Evolutionary conservation across 1,140 invertebrate genomes (phyloP), one percentile per base, ranked within the genome.

Genomic region (Spodoptera litura): DNA sequence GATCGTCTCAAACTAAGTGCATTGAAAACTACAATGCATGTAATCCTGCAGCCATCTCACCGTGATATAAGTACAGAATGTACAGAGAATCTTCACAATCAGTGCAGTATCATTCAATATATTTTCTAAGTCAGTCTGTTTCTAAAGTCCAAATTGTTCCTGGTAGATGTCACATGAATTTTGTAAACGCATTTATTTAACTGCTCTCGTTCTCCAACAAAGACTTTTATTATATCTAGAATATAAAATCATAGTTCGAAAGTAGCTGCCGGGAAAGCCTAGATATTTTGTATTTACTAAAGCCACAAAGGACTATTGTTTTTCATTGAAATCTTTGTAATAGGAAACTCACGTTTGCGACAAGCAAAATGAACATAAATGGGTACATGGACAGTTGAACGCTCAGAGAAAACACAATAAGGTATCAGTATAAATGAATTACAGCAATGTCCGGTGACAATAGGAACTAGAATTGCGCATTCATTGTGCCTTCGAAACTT

Each of bases 281-380:
- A 38, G 38, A 13, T 38, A 6, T 64, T 64, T 15, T 0, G 35
- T 20, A 64, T n/a, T 64, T 49, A 44, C 8, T 64, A 49, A 11
- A 3, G 38, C 44, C 13, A 64, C 61, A 49, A 64, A 64, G 15
- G 38, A 20, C 35, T 44, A 64, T 64, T 15, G 61, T 49, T 44
- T 49, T 15, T 59, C 38, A 64, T 64, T 20, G 61, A 20, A 2
- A 64, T 38, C 31, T 13, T 44, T 31, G 58, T 35, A 59, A 59
- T 59, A 59, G 25, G 58, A 27, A 3, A 25, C 10, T 12, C 12
- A 10, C 27, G 58, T 31, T 11, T 35, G 12, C 10, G 58, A 27
- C 11, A 61, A 20, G 27, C 13, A 25, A 61, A 61, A 15, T 20
- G 15, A 56, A 56, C 31, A 44, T 8, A 44, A 44, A 44, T 44